Evolutionary conservation across 2,113 vertebrate genomes (phyloP), one percentile per base, ranked within the genome.

Genomic region (Spea bombifrons): DNA sequence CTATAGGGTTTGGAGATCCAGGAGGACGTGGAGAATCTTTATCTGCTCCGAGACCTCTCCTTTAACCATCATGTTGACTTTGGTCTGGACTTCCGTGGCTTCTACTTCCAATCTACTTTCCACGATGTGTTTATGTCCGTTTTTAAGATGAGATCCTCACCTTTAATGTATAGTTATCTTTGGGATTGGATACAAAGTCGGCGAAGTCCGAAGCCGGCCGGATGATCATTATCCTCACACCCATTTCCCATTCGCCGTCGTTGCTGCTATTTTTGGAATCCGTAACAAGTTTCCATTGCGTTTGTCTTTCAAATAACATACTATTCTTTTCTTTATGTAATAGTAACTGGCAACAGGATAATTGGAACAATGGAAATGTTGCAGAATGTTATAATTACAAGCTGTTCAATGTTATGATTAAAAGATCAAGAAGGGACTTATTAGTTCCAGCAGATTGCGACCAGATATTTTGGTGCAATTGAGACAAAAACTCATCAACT

Each of bases 371-470:
- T 76, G 65, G 50, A 57, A 76, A 17, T 5, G n/a, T 53, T 72
- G 52, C 71, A 59, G 8, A 59, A 15, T 8, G 13, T 43, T 30
- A 59, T 7, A 15, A 68, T 3, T 8, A 66, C 49, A 4, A 48
- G 15, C 16, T 17, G 65, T 8, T 16, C 59, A 30, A 8, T 47
- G 55, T 74, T 64, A 61, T 73, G 45, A 64, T 50, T 61, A 74
- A 30, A 49, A 64, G 59, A 64, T 61, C 73, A 66, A 57, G 71
- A 59, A 57, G 59, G 4, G 44, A 44, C 71, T 73, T 46, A 52
- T 73, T 73, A 59, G 52, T 73, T 57, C 44, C 55, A 61, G 53
- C n/a, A 71, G 52, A 71, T 71, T 71, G 69, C 13, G 53, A 49
- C 49, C 49, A 55, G 69, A 71, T 71, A 10, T 52, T 71, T 55